phyloP scores from a whole-genome alignment of 2,113 vertebrate genomes.

The Tychaedon coryphoeus region DNA sequence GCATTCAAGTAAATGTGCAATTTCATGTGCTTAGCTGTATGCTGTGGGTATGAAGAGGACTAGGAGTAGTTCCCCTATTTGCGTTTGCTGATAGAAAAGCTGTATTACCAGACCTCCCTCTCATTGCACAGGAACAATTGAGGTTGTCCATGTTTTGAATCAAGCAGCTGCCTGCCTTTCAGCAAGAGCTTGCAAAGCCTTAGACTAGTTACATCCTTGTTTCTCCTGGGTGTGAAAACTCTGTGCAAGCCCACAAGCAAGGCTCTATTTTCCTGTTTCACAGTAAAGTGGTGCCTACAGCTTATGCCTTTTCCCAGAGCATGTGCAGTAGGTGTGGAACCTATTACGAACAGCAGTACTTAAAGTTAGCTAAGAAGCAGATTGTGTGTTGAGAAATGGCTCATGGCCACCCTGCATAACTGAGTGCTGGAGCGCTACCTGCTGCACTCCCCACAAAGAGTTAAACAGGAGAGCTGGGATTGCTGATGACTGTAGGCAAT shows the following conservation, averaged over 20 bases:
- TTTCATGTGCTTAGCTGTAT: neutral
- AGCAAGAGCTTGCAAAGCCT: neutral
- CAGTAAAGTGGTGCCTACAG: neutral
- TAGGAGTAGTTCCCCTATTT: neutral
- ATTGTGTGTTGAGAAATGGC: neutral
- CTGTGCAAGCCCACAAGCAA: neutral
- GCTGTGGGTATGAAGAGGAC: neutral
- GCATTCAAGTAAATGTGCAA: neutral
- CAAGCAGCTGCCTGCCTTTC: neutral
- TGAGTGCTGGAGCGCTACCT: neutral
- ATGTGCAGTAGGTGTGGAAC: neutral
- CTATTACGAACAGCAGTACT: neutral
- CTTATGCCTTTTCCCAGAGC: neutral
- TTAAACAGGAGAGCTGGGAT: neutral
- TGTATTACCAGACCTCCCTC: neutral
- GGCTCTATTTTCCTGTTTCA: neutral
- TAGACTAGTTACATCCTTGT: neutral
- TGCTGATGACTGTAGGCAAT: neutral
- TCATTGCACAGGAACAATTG: no score
- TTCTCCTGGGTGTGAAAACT: neutral
- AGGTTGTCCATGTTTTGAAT: neutral
- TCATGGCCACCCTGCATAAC: fast-evolving
- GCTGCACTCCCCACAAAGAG: fast-evolving
- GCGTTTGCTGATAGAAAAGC: neutral
- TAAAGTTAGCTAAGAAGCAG: neutral